phyloP scores from a whole-genome alignment of 2,113 vertebrate species.

The Mobula hypostoma region DNA sequence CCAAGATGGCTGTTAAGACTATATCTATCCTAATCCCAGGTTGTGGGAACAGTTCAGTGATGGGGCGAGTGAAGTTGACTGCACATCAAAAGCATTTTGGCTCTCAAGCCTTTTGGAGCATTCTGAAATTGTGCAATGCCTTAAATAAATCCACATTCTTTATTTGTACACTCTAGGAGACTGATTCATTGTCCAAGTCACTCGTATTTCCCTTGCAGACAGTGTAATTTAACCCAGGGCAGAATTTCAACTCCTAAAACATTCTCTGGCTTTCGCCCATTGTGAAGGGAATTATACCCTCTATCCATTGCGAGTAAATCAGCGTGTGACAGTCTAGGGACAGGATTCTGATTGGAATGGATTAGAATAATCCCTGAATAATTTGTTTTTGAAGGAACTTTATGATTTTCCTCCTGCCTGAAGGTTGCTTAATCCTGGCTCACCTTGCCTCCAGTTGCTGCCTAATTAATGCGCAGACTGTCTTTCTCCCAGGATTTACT shows the following conservation, averaged over 20 bases:
- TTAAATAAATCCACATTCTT: background rate
- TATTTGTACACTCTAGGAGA: background rate
- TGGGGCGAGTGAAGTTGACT: no score
- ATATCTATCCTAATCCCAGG: no score
- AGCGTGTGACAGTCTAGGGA: background rate
- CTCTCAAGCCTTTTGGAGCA: no score
- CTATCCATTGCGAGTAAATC: background rate
- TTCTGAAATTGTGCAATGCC: no score
- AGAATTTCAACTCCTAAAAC: background rate
- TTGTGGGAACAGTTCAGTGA: no score
- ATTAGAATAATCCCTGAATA: no score
- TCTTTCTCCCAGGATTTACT: background rate
- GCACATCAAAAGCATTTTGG: no score
- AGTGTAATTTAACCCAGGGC: background rate
- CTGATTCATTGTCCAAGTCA: background rate
- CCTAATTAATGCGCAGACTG: background rate
- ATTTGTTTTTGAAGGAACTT: background rate
- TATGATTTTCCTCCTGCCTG: background rate
- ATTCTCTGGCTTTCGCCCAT: background rate
- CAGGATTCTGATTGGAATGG: background rate
- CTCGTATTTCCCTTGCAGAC: background rate
- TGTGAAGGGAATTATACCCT: background rate
- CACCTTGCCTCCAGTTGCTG: background rate
- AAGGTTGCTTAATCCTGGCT: background rate
- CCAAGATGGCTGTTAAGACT: no score